Evolutionary conservation across 2,888 invertebrate genomes (phyloP).

Genomic region (Crepidodera aurea): DNA sequence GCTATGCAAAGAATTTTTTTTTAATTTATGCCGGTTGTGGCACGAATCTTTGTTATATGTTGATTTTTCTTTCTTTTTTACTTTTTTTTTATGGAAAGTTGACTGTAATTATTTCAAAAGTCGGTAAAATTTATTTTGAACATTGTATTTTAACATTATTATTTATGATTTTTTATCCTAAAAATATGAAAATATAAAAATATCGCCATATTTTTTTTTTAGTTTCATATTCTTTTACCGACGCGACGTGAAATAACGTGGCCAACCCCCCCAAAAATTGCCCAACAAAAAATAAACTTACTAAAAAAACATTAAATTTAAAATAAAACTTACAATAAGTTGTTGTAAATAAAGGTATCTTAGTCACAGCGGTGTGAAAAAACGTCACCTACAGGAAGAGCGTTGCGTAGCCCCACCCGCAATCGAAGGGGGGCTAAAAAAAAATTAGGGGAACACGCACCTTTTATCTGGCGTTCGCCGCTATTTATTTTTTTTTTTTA

Average conservation of each 20-base stretch:
- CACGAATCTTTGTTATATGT: not conserved
- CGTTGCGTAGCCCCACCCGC: slow-evolving; percentile 28
- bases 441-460: slow-evolving; percentile 13
- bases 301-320: slow-evolving; percentile 36
- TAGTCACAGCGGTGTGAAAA: slow-evolving; percentile 49
- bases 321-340: slow-evolving; percentile 37
- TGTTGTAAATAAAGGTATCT: slow-evolving; percentile 43
- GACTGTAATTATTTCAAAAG: not conserved
- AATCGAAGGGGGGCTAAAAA: slow-evolving; percentile 5
- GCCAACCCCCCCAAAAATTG: slow-evolving; percentile 16
- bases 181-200: not conserved
- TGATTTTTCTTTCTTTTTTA: slow-evolving; percentile 4
- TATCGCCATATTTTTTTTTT: not conserved
- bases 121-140: not conserved
- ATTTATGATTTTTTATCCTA: not conserved
- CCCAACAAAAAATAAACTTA: slow-evolving; percentile 30
- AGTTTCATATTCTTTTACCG: not conserved
- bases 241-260: slow-evolving; percentile 3
- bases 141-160: not conserved
- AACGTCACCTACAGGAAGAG: slow-evolving; percentile 48
- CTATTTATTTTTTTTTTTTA: slow-evolving; percentile 12
- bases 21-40: slow-evolving; percentile 1
- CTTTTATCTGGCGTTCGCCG: slow-evolving; percentile 14
- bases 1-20: slow-evolving; percentile 22
- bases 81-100: not conserved